Evolutionary conservation across 1,140 invertebrate species (phyloP).

Genomic region (Notospermus geniculatus): DNA sequence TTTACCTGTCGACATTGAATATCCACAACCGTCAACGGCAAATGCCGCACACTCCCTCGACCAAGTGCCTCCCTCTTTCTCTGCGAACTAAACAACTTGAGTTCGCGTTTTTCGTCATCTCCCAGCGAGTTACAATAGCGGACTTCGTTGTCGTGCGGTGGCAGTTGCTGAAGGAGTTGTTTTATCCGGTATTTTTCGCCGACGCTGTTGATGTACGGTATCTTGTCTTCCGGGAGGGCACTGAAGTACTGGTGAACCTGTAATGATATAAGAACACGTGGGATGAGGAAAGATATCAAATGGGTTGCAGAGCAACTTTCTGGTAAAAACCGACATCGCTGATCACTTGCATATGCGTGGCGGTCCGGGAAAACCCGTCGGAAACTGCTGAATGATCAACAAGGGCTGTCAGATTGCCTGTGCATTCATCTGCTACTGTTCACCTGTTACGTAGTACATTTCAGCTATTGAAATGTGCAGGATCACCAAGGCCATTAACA

Average conservation of each 20-base stretch:
- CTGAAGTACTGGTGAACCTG: conserved; percentile 98
- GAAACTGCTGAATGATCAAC: too few relatives aligned
- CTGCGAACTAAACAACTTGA: conserved; percentile 87
- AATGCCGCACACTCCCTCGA: conserved; percentile 80
- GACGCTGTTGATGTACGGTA: conserved; percentile 93
- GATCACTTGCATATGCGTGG: too few relatives aligned
- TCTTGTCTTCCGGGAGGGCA: conserved; percentile 90
- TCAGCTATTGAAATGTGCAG: too few relatives aligned
- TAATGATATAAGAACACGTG: conserved; percentile 31
- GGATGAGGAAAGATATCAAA: too few relatives aligned
- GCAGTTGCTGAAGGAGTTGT: conserved; percentile 91
- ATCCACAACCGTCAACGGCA: conserved; percentile 62
- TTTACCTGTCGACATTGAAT: conserved; percentile 76
- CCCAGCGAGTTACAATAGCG: conserved; percentile 89
- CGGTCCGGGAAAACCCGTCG: too few relatives aligned
- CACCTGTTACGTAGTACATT: too few relatives aligned
- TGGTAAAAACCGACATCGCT: too few relatives aligned
- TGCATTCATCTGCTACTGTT: too few relatives aligned
- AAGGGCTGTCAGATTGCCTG: too few relatives aligned
- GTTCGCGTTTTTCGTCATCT: conserved; percentile 85
- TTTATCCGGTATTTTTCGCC: conserved; percentile 93
- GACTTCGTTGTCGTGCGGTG: conserved; percentile 89
- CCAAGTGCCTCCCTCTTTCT: conserved; percentile 90
- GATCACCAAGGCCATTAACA: too few relatives aligned
- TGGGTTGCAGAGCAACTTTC: too few relatives aligned